Conservation (phyloP, 2,113 vertebrate species). For the Aphyosemion australe region DNA sequence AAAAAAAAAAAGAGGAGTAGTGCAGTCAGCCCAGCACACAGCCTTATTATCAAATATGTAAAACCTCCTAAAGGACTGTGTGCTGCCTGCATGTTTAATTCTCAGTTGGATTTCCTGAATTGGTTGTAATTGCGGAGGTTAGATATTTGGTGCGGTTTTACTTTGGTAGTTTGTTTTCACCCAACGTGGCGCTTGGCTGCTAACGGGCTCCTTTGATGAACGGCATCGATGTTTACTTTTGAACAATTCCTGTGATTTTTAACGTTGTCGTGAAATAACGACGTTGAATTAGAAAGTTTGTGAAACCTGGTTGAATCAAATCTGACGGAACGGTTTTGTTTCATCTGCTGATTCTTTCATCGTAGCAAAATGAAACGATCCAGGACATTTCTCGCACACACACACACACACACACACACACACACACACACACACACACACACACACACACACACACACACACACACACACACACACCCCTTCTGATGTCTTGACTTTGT, state of each 20-base stretch:
- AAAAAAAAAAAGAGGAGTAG: slow-evolving; percentile 47
- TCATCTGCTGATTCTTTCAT: slow-evolving; percentile 51
- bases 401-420: slow-evolving; percentile 2
- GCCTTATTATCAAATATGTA: slow-evolving; percentile 71
- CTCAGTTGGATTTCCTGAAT: slow-evolving; percentile 43
- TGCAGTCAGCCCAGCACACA: slow-evolving; percentile 40
- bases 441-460: slow-evolving; percentile 14
- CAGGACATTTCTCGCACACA: slow-evolving; percentile 35
- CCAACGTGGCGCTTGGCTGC: slow-evolving; percentile 23
- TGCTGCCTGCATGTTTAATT: slow-evolving; percentile 9
- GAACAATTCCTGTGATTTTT: slow-evolving; percentile 39
- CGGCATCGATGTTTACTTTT: slow-evolving; percentile 55
- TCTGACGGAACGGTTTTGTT: slow-evolving; percentile 22
- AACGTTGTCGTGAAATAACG: slow-evolving; percentile 45
- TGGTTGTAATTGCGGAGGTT: slow-evolving; percentile 25
- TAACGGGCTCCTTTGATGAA: slow-evolving; percentile 46
- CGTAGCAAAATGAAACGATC: slow-evolving; percentile 67
- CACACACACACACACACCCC: slow-evolving; percentile 32
- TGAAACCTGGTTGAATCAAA: slow-evolving; percentile 36
- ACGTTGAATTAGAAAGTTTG: slow-evolving; percentile 10
- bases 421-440: slow-evolving; percentile 7
- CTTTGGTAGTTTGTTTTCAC: slow-evolving; percentile 43
- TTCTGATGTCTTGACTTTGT: slow-evolving; percentile 72
- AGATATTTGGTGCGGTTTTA: slow-evolving; percentile 61
- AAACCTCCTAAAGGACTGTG: slow-evolving; percentile 45